A percentile compares a stretch with the other conserved stretches of the same genome.
These are phyloP conservation scores for Pantherophis alleghaniensis DNA, from an alignment of 2,797 vertebrate genomes.

Conservation along the genomic window DNA sequence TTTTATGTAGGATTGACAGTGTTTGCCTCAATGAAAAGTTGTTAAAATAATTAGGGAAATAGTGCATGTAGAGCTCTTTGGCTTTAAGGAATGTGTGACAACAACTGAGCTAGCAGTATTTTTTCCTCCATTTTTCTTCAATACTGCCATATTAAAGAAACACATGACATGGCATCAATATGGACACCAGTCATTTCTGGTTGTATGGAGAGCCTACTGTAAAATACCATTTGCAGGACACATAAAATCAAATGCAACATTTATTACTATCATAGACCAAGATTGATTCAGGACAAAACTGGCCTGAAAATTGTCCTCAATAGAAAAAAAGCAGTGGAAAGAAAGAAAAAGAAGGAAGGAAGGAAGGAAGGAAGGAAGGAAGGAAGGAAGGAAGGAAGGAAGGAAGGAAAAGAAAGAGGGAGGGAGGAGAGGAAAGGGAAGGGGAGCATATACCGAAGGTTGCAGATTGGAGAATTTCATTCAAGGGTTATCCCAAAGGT, in stretches of 20 bases:
- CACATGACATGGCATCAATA: background rate
- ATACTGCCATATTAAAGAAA: background rate
- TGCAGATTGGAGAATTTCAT: background rate
- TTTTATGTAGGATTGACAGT: background rate
- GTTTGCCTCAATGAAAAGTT: background rate
- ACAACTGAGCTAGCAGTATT: background rate
- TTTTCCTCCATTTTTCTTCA: background rate
- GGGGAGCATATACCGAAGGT: background rate
- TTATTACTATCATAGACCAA: background rate
- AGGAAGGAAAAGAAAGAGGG: too few species aligned
- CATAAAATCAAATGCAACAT: background rate
- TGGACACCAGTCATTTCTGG: background rate
- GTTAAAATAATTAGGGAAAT: background rate
- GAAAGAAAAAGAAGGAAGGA: background rate
- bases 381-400: too few species aligned
- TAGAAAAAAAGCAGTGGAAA: background rate
- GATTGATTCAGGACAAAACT: background rate
- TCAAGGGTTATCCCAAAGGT: too few species aligned
- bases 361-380: too few species aligned
- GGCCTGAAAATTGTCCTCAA: background rate
- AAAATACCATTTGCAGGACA: background rate
- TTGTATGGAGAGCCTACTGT: background rate
- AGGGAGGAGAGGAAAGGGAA: too few species aligned
- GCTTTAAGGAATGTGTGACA: background rate
- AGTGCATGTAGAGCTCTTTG: background rate